phyloP scores from a whole-genome alignment of 2,113 vertebrate genomes.

The Indicator indicator region DNA sequence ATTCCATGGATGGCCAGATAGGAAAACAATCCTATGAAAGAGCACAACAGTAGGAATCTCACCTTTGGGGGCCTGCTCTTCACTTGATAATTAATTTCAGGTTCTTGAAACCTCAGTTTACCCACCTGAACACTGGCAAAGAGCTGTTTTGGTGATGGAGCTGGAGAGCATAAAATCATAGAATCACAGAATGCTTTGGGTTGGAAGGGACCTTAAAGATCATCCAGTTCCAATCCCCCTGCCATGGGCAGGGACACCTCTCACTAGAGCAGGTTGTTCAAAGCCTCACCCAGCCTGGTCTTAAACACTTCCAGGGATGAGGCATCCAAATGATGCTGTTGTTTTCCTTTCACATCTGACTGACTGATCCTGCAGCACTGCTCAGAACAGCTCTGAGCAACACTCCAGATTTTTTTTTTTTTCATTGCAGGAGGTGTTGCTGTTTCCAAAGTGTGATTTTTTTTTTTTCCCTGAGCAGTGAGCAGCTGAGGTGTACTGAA shows the following conservation, averaged over 20 bases:
- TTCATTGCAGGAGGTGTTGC: not conserved
- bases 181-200: no score
- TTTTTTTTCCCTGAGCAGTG: not conserved
- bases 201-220: no score
- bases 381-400: not conserved
- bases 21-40: not conserved
- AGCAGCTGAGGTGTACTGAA: not conserved
- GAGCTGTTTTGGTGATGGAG: not conserved
- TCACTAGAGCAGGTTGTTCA: no score
- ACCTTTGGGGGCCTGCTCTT: not conserved
- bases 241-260: no score
- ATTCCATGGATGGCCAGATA: not conserved
- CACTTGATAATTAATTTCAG: not conserved
- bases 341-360: not conserved
- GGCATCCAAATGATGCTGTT: not conserved
- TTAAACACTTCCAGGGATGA: no score
- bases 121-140: not conserved
- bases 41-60: rapidly evolving
- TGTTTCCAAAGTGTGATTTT: not conserved
- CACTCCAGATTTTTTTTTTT: not conserved
- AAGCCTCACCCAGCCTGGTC: no score
- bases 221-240: no score
- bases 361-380: not conserved
- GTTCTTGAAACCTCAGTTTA: not conserved
- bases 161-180: not conserved